Evolutionary conservation across 2,888 invertebrate genomes (phyloP), one percentile per base, ranked within the genome.

Genomic region (Piscicola geometra): DNA sequence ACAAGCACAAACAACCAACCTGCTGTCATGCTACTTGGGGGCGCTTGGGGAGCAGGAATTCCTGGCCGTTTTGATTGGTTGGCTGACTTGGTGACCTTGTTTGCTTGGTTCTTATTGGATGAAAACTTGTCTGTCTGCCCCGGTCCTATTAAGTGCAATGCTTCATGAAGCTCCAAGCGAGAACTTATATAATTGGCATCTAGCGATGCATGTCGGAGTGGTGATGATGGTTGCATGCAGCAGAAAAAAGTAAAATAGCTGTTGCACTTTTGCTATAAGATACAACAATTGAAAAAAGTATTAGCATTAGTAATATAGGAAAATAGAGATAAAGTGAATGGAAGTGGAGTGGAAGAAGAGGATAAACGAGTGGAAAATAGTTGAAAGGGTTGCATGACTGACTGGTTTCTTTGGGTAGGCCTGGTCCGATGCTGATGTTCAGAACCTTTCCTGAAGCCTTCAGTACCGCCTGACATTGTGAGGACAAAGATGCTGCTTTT

Each of bases 371-470:
- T n/a, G n/a, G n/a, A n/a, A n/a, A n/a, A n/a, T n/a, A n/a, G n/a
- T n/a, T n/a, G n/a, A n/a, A n/a, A n/a, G n/a, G 9, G 21, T 28
- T 12, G 9, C 25, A 21, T 3, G 5, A 67, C 78, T 79, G 28
- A 80, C 80, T 66, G 12, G 80, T 77, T 68, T 79, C 76, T 68
- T 78, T 79, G 5, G 80, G 77, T 30, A 90, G 83, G 56, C 90
- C 90, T 25, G 87, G 86, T 0, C 88, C 89, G 76, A 90, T 88
- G 71, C 83, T 85, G 56, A 90, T 88, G 33, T 84, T 87, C 28
- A 90, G 84, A 2, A 86, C 84, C 83, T 89, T 90, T 5, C 89
- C 88, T 52, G 86, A 87, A 0, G 87, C 78, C 79, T 88, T 88
- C n/a, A 89, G 81, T 21, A 86, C 71, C 30, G 77, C 76, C 0